Percentiles rank a stretch among this genome's conserved stretches.
Evolutionary conservation across 2,888 invertebrate genomes (phyloP).

Genomic region (Heteromyza rotundicornis): DNA sequence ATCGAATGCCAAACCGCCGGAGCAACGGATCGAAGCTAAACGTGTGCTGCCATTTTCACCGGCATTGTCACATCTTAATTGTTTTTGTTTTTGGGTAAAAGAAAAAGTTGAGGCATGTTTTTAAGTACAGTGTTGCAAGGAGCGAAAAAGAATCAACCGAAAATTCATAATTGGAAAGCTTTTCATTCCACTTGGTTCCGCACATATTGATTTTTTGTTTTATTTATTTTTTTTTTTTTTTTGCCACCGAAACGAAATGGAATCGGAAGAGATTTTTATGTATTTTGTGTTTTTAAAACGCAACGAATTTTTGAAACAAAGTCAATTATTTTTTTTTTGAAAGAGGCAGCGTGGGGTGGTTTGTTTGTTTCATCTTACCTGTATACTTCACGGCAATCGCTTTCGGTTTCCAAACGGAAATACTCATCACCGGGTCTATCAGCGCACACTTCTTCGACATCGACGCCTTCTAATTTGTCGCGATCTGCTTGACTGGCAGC

Average conservation of each 20-base stretch:
- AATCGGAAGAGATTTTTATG: too few species aligned
- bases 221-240: constrained; percentile 19
- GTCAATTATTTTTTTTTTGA: background rate
- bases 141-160: constrained; percentile 23
- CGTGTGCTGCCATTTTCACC: constrained; percentile 85
- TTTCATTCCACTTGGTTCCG: constrained; percentile 4
- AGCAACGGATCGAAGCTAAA: constrained; percentile 88
- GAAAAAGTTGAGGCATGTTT: constrained; percentile 13
- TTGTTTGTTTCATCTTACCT: constrained; percentile 68
- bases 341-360: too few species aligned
- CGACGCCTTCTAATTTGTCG: constrained; percentile 68
- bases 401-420: constrained; percentile 82
- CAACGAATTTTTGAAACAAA: background rate
- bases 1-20: constrained; percentile 90
- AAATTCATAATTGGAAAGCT: background rate
- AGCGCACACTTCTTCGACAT: constrained; percentile 83
- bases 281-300: too few species aligned
- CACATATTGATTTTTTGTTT: constrained; percentile 20
- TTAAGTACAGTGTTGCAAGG: constrained; percentile 21
- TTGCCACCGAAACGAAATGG: too few species aligned
- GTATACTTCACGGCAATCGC: constrained; percentile 92
- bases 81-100: constrained; percentile 14
- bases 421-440: constrained; percentile 90
- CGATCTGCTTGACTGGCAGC: constrained; percentile 69
- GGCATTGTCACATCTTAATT: constrained; percentile 86